Conservation (phyloP, 2,888 invertebrate species). For the Lepetodrilus schrolli region DNA sequence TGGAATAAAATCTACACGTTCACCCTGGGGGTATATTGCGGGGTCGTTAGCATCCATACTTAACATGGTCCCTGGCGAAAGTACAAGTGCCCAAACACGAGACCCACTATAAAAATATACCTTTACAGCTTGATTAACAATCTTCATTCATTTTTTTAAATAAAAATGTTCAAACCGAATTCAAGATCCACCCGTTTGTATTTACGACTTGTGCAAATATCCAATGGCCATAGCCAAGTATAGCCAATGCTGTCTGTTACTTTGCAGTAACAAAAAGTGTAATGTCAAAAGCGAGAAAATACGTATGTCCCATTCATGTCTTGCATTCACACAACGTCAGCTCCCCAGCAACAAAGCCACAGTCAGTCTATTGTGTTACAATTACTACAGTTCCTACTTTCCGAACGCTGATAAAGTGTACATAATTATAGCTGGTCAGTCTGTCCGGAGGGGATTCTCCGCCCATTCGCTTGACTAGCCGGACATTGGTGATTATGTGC, state of each 20-base stretch:
- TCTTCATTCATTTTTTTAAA: too few species aligned
- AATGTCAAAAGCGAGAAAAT: too few species aligned
- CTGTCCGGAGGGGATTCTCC: slow-evolving; percentile 7
- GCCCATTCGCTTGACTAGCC: slow-evolving; percentile 12
- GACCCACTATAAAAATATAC: too few species aligned
- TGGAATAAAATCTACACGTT: neutral
- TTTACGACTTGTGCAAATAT: too few species aligned
- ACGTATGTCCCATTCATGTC: too few species aligned
- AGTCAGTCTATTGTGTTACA: neutral
- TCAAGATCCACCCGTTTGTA: too few species aligned
- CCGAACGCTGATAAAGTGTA: slow-evolving; percentile 10
- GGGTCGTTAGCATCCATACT: neutral
- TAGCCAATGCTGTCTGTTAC: too few species aligned
- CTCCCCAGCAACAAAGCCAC: neutral
- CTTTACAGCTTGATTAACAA: too few species aligned
- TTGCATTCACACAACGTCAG: too few species aligned
- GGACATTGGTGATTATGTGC: slow-evolving; percentile 3
- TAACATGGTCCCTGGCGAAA: neutral
- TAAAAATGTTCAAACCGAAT: too few species aligned
- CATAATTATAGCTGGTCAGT: slow-evolving; percentile 7
- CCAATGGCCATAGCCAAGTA: too few species aligned
- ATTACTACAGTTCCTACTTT: neutral
- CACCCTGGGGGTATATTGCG: neutral
- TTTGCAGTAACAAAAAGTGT: too few species aligned
- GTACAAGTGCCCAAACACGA: neutral